These are phyloP conservation scores for Paragorgia papillata DNA, from an alignment of 92 coral and sea anemone species.

Conservation along the genomic window DNA sequence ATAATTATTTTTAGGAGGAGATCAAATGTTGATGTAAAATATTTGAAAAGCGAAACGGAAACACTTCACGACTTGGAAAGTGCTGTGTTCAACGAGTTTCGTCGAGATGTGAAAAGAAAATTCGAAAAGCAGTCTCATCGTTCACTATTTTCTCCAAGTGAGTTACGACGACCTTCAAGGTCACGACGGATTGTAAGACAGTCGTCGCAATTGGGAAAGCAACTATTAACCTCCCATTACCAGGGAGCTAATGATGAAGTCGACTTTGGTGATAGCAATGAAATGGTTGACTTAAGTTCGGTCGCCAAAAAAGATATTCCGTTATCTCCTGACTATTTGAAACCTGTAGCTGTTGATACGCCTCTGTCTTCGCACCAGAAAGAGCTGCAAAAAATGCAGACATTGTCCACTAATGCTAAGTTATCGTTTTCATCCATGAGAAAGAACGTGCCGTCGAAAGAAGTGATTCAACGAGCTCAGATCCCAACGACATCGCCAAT, in stretches of 20 bases:
- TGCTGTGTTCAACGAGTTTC: slow-evolving; percentile 96
- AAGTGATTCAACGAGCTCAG: background rate
- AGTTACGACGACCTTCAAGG: slow-evolving; percentile 10
- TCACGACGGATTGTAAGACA: background rate
- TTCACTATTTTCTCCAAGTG: slow-evolving; percentile 31
- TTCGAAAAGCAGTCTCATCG: slow-evolving; percentile 68
- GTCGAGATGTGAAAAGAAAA: slow-evolving; percentile 83
- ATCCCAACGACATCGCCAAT: background rate
- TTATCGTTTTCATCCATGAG: background rate
- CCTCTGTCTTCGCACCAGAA: background rate
- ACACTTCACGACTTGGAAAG: slow-evolving; percentile 81
- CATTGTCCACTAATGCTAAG: background rate
- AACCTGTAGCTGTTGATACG: background rate
- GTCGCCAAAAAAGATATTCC: background rate
- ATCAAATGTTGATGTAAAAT: slow-evolving; percentile 56
- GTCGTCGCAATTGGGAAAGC: background rate
- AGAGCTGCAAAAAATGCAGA: background rate
- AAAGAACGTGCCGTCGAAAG: background rate
- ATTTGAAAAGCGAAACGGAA: slow-evolving; percentile 73
- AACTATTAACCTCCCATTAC: background rate
- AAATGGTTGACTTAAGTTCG: slow-evolving; percentile 21
- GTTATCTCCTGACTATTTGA: background rate
- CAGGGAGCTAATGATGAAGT: slow-evolving; percentile 14
- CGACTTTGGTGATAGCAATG: slow-evolving; percentile 19
- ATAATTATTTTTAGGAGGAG: too few relatives aligned